Base-by-base conservation (phyloP, 1,140 invertebrate genomes). In the Aporrectodea caliginosa region DNA sequence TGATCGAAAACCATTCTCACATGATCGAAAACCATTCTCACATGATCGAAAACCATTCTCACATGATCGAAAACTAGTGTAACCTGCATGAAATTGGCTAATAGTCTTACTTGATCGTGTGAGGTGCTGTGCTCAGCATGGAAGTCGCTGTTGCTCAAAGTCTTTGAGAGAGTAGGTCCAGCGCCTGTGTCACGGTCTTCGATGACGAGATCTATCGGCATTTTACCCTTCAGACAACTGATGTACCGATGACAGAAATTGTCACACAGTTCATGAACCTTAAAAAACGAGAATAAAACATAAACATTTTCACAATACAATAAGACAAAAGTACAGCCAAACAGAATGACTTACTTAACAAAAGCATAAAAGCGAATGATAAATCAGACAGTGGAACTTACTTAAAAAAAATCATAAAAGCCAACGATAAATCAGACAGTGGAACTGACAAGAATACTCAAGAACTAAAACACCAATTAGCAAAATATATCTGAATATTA, bases 191-290 rank as follows among this genome's bases (percentile, higher is more conserved):
- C 96, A 88, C 96, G 91, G 90, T 99, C 98, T 91, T 99, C 97
- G 90, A 98, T 97, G 88, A 99, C 96, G 89, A 99, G 92, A 91
- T 99, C 98, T 89, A 99, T 98, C 86, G 97, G 98, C 97, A 99
- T 99, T 92, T 99, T 99, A 88, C 97, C 97, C 91, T 99, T 99
- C 88, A 99, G 91, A 91, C 97, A 99, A 91, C 95, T 97, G 88
- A 99, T 99, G 92, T 99, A 99, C 88, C 97, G 94, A 90, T 98
- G 95, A 91, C 98, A 99, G 92, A 99, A 99, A 91, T 99, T 99
- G 92, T 99, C 97, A 91, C 98, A 99, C 85, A 99, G 91, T 91
- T 99, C 98, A 91, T 99, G 98, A 84, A 99, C 97, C 97, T 99
- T 91, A 1, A 58, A 76, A 58, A 58, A 6, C 6, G 22, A 58